A percentile compares a stretch with the other conserved stretches of the same genome.
phyloP scores from a whole-genome alignment of 2,888 invertebrate genomes.

The Euclidia mi region DNA sequence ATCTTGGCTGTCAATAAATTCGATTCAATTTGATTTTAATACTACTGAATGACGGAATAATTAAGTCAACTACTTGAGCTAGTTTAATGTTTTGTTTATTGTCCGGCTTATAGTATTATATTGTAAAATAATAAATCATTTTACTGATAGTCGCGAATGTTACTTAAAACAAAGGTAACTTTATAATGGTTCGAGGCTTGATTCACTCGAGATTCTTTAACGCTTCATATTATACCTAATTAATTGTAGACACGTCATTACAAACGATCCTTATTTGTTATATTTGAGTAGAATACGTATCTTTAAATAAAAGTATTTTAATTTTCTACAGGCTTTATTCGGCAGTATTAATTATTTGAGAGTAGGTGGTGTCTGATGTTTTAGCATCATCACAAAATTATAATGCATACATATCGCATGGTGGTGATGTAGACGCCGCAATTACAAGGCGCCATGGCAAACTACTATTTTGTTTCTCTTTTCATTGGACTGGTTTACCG shows the following conservation, averaged over 20 bases:
- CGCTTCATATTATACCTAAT: no score
- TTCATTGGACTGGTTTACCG: slow-evolving; percentile 66
- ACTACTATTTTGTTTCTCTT: slow-evolving; percentile 52
- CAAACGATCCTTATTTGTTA: no score
- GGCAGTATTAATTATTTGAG: no score
- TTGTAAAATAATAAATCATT: slow-evolving; percentile 78
- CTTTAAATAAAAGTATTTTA: no score
- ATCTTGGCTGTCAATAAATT: slow-evolving; percentile 71
- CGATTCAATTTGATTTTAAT: slow-evolving; percentile 71
- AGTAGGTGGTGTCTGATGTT: no score
- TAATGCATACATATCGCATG: not conserved
- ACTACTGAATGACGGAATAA: slow-evolving; percentile 74
- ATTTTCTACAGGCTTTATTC: no score
- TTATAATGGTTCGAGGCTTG: no score
- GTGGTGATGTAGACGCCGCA: slow-evolving; percentile 7
- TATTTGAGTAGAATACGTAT: no score
- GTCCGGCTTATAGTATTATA: slow-evolving; percentile 68
- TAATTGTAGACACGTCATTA: no score
- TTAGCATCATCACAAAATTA: no score
- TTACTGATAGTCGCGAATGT: slow-evolving; percentile 34
- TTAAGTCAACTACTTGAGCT: slow-evolving; percentile 73
- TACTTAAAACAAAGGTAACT: not conserved
- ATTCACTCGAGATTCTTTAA: no score
- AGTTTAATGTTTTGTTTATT: slow-evolving; percentile 76
- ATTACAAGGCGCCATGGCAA: slow-evolving; percentile 19